These are phyloP conservation scores for Sander vitreus DNA, from an alignment of 2,113 vertebrate species.

Conservation along the genomic window DNA sequence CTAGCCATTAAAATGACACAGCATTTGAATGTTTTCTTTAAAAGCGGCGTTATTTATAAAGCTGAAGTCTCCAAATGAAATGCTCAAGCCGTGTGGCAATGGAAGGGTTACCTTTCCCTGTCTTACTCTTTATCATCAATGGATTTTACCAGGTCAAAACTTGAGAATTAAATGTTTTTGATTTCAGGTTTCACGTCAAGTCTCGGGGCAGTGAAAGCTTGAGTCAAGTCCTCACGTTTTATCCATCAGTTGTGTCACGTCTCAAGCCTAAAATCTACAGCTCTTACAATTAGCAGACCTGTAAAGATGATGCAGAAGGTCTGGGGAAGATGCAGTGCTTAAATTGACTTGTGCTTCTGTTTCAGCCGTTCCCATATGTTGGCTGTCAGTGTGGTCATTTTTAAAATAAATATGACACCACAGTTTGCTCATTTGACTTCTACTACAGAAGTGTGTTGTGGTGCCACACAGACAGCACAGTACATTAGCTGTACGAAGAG, in stretches of 20 bases:
- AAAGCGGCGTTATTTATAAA: neutral
- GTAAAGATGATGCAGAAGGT: neutral
- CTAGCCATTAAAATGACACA: neutral
- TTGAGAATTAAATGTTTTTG: neutral
- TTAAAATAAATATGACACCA: conserved; percentile 21
- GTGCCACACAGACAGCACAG: neutral
- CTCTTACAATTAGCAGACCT: neutral
- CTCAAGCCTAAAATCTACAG: neutral
- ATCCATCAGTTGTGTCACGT: neutral
- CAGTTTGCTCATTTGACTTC: neutral
- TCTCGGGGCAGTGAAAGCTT: neutral
- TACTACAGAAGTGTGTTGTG: neutral
- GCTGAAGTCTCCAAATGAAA: neutral
- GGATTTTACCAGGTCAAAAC: neutral
- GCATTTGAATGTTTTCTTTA: neutral
- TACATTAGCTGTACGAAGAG: neutral
- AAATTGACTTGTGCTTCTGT: neutral
- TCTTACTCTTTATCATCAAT: no score
- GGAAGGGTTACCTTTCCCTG: neutral
- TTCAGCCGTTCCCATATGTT: neutral
- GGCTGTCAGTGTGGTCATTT: conserved; percentile 23
- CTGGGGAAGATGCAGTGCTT: neutral
- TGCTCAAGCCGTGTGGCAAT: neutral
- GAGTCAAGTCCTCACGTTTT: neutral
- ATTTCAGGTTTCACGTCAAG: neutral